Evolutionary conservation across 1,140 invertebrate genomes (phyloP).

Genomic region (Penaeus vannamei): DNA sequence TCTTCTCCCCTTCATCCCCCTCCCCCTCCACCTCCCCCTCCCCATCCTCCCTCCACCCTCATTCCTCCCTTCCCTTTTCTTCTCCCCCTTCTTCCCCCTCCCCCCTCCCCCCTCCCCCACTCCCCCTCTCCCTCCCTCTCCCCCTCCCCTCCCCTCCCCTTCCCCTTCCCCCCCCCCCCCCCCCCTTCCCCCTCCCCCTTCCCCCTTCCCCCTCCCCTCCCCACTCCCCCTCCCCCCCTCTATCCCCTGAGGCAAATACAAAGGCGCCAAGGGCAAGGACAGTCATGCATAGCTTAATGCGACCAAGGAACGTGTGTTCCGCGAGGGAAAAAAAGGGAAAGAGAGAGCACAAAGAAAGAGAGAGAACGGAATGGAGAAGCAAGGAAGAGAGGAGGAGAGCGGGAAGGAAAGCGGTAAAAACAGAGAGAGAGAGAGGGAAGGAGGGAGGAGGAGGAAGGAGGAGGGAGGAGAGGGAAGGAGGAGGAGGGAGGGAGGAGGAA

Average conservation of each 20-base stretch:
- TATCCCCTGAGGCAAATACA: constrained; percentile 1
- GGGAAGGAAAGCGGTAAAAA: too few species aligned
- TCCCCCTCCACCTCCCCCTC: too few species aligned
- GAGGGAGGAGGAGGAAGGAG: neutral
- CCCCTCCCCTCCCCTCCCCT: neutral
- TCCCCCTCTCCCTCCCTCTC: neutral
- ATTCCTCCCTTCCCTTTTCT: too few species aligned
- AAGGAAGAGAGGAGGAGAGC: too few species aligned
- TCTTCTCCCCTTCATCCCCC: neutral
- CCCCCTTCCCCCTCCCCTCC: constrained; percentile 13
- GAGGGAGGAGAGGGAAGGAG: neutral
- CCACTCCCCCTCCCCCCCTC: constrained; percentile 18
- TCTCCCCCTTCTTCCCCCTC: neutral
- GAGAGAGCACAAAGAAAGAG: too few species aligned
- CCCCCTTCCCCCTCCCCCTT: neutral
- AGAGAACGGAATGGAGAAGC: too few species aligned
- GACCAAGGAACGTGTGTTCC: too few species aligned
- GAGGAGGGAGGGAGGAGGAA: neutral
- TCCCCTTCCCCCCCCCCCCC: too few species aligned
- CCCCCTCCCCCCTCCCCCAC: neutral
- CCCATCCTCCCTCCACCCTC: too few species aligned
- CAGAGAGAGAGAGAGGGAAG: too few species aligned
- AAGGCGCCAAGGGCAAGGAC: neutral
- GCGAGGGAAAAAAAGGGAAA: too few species aligned
- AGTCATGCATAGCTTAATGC: too few species aligned